phyloP scores from a whole-genome alignment of 2,113 vertebrate species.

The Hirundichthys speculiger region DNA sequence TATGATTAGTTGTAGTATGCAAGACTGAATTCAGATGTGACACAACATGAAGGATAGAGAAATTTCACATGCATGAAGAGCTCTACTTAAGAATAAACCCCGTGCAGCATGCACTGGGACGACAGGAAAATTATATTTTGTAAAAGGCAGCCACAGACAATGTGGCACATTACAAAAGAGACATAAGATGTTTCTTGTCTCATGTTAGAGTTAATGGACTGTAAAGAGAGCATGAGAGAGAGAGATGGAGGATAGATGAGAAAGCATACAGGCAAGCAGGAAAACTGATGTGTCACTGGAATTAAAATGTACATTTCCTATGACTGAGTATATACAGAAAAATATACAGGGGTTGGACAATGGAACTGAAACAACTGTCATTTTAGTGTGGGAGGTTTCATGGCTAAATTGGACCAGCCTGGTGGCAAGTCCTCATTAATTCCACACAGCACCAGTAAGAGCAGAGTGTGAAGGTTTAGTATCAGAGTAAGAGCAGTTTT shows the following conservation, averaged over 20 bases:
- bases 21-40: not conserved
- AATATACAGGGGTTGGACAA: no score
- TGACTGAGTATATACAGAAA: not conserved
- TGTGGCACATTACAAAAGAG: conserved; percentile 38
- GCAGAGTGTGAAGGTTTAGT: no score
- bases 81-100: not conserved
- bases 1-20: not conserved
- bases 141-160: conserved; percentile 12
- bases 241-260: conserved; percentile 25
- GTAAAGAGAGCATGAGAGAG: conserved; percentile 21
- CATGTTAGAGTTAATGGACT: conserved; percentile 63
- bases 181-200: conserved; percentile 37
- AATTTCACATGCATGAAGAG: conserved; percentile 4
- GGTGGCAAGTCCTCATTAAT: no score
- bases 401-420: no score
- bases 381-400: no score
- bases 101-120: not conserved
- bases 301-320: conserved; percentile 7
- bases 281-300: conserved; percentile 19
- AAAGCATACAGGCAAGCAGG: conserved; percentile 14
- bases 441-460: no score
- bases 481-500: no score
- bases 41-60: not conserved
- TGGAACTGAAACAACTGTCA: no score
- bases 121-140: conserved; percentile 6